These are phyloP conservation scores for Theretra japonica DNA, from an alignment of 2,888 invertebrate genomes.

Conservation along the genomic window DNA sequence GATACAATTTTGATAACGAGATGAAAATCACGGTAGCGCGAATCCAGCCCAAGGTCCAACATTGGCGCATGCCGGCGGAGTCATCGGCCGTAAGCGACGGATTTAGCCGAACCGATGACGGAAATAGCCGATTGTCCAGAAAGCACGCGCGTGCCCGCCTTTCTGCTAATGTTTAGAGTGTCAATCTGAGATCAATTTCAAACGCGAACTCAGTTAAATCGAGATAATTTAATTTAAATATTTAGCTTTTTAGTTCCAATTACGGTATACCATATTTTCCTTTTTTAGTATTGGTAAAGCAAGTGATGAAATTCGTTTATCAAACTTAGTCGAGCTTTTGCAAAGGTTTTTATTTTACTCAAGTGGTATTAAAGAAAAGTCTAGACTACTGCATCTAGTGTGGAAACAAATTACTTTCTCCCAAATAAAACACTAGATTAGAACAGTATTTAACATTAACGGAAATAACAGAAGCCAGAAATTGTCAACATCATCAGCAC, in stretches of 20 bases:
- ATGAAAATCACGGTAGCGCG: conserved; percentile 28
- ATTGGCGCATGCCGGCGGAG: conserved; percentile 72
- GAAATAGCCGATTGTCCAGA: conserved; percentile 79
- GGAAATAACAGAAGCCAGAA: conserved; percentile 35
- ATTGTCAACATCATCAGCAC: not conserved
- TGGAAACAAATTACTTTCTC: no score
- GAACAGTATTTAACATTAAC: no score
- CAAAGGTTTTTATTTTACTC: no score
- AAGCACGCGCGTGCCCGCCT: conserved; percentile 67
- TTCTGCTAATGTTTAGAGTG: conserved; percentile 67
- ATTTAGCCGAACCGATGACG: conserved; percentile 76
- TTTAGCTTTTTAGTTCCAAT: no score
- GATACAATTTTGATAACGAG: conserved; percentile 27
- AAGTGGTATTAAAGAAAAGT: no score
- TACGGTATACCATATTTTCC: no score
- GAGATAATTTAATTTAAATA: not conserved
- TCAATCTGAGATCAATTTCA: conserved; percentile 50
- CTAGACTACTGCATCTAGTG: no score
- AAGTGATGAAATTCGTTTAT: no score
- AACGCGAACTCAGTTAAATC: conserved; percentile 40
- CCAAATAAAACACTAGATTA: no score
- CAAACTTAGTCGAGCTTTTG: no score
- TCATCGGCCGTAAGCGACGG: conserved; percentile 80
- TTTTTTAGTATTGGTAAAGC: no score
- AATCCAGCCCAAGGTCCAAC: conserved; percentile 64